phyloP scores from a whole-genome alignment of 2,888 invertebrate species.

The Catocala fraxini region DNA sequence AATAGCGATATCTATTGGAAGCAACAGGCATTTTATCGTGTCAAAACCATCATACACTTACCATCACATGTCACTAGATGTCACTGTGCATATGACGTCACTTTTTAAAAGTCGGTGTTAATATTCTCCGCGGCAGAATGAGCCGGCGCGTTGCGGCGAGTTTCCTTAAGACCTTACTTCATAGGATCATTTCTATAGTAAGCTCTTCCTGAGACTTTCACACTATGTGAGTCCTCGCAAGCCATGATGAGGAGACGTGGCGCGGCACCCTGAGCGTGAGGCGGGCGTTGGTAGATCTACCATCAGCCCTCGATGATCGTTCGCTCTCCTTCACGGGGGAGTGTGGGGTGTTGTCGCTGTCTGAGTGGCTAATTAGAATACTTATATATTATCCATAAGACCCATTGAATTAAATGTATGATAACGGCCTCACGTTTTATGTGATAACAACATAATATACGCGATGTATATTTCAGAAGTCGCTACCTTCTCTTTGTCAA shows the following conservation, averaged over 20 bases:
- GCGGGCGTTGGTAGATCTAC: too few species aligned
- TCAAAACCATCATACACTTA: too few species aligned
- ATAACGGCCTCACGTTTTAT: too few species aligned
- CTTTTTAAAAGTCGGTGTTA: constrained; percentile 20
- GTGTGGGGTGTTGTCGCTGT: neutral
- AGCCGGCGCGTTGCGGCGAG: too few species aligned
- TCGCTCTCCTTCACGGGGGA: neutral
- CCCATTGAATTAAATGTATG: too few species aligned
- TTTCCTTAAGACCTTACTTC: constrained; percentile 34
- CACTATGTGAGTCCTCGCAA: constrained; percentile 7
- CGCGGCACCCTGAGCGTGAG: constrained; percentile 7
- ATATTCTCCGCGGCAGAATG: constrained; percentile 1
- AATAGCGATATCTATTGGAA: too few species aligned
- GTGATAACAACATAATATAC: too few species aligned
- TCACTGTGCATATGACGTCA: constrained; percentile 15
- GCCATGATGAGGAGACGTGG: constrained; percentile 7
- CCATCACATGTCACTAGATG: constrained; percentile 21
- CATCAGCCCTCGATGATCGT: neutral
- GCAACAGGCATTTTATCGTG: too few species aligned
- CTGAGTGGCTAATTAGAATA: too few species aligned
- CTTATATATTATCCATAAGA: too few species aligned
- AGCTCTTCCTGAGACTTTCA: constrained; percentile 31
- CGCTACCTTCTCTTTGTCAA: too few species aligned
- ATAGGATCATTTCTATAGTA: constrained; percentile 59
- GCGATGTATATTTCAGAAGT: too few species aligned